A percentile compares a stretch with the other conserved stretches of the same genome.
phyloP scores from a whole-genome alignment of 2,888 invertebrate genomes.

The Mythimna vitellina region DNA sequence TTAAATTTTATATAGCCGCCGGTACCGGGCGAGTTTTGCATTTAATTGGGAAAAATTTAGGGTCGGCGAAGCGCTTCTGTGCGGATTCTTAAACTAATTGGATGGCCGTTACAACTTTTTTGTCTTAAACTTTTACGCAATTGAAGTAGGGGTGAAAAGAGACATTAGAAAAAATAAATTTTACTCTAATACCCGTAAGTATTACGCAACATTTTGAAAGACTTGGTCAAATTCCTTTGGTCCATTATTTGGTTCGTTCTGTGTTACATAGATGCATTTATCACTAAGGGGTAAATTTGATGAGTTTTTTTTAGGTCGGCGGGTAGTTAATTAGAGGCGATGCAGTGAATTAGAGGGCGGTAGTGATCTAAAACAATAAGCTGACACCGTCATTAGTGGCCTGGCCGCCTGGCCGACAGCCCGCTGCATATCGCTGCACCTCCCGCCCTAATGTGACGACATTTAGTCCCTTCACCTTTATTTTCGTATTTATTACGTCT shows the following conservation, averaged over 20 bases:
- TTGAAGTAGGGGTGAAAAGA: constrained; percentile 72
- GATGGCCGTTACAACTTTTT: constrained; percentile 89
- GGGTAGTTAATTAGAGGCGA: constrained; percentile 85
- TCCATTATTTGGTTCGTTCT: constrained; percentile 71
- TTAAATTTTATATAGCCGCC: constrained; percentile 89
- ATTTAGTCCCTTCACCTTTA: constrained; percentile 77
- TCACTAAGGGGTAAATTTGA: constrained; percentile 83
- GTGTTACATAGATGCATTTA: constrained; percentile 79
- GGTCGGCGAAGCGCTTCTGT: constrained; percentile 88
- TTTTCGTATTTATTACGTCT: constrained; percentile 79
- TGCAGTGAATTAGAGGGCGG: constrained; percentile 87
- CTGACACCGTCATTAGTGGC: constrained; percentile 83
- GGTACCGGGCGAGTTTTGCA: constrained; percentile 87
- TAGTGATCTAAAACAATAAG: constrained; percentile 89
- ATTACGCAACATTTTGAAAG: constrained; percentile 52
- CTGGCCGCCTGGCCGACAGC: constrained; percentile 23
- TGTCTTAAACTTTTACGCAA: constrained; percentile 84
- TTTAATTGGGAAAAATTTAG: constrained; percentile 90
- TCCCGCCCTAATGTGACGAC: constrained; percentile 86
- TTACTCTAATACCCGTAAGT: constrained; percentile 49
- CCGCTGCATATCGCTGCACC: constrained; percentile 80
- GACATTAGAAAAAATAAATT: constrained; percentile 64
- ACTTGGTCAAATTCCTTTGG: constrained; percentile 53
- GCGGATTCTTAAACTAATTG: constrained; percentile 89
- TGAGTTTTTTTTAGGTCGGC: constrained; percentile 77